Base-by-base conservation (phyloP, 2,797 vertebrate genomes). In the Rhinella marina region DNA sequence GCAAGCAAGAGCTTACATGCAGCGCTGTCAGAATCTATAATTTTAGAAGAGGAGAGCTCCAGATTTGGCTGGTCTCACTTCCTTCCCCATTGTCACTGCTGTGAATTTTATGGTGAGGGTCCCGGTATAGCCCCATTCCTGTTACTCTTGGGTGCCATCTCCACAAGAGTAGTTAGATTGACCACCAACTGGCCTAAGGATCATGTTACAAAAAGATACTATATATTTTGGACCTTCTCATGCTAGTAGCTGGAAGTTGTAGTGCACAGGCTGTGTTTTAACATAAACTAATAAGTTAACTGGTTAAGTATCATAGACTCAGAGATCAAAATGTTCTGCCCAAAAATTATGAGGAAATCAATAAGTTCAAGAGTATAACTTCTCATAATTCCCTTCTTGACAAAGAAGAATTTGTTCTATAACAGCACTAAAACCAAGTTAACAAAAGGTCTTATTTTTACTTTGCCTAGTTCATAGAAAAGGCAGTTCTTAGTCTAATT, bases 331-430 rank as follows among this genome's bases (percentile, higher is more conserved):
- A 48, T 8, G 11, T 29, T 48, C 17, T 75, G 72, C 19, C 17
- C 3, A 41, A 73, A 48, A 23, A 4, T 32, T 41, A 9, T 9
- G 21, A 10, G 2, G 48, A 48, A 23, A 8, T 41, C 32, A 19
- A 21, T 8, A 41, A 29, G 21, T 75, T 23, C 72, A 54, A 3
- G 25, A 25, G 16, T 23, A 50, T 14, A 76, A 48, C 19, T 23
- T 77, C 54, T 76, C 17, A 50, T n/a, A 12, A 52, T 76, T 76
- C 48, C 73, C 32, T 77, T 13, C 23, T 77, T 16, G 23, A 77
- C 73, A 77, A 77, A 77, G 50, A 54, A 77, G 73, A 77, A 52
- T 25, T 32, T 41, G 25, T 80, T 80, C 17, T n/a, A n/a, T 64
- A 13, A 64, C 5, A 23, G 59, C 13, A 32, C 62, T 21, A 64